A percentile compares a stretch with the other conserved stretches of the same genome.
These are phyloP conservation scores for Phoxinus phoxinus DNA, from an alignment of 2,113 vertebrate genomes.

Conservation along the genomic window DNA sequence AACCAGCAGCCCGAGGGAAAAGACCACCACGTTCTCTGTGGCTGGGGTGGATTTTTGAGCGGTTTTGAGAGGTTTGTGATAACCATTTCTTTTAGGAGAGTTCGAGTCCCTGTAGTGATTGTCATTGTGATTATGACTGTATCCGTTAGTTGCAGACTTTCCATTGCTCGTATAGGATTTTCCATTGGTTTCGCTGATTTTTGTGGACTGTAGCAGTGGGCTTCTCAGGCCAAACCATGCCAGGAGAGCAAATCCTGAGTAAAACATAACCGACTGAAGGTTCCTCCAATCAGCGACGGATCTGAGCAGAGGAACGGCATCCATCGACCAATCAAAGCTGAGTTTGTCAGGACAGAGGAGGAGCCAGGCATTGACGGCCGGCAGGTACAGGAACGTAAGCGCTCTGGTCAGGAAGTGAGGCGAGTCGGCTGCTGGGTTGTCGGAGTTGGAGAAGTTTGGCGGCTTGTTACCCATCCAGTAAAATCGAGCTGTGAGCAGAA, in stretches of 20 bases:
- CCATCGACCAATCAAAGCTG: slow-evolving; percentile 99
- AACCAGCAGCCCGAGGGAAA: slow-evolving; percentile 90
- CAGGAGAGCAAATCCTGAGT: slow-evolving; percentile 83
- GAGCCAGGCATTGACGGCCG: slow-evolving; percentile 91
- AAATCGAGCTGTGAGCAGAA: slow-evolving; percentile 86
- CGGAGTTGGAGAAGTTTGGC: slow-evolving; percentile 98
- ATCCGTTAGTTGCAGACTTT: slow-evolving; percentile 88
- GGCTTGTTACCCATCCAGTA: slow-evolving; percentile 99
- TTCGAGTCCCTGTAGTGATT: slow-evolving; percentile 33
- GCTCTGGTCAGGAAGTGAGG: slow-evolving; percentile 85
- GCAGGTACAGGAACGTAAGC: slow-evolving; percentile 92
- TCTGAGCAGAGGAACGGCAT: slow-evolving; percentile 92
- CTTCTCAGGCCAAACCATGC: slow-evolving; percentile 81
- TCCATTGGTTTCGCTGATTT: slow-evolving; percentile 80
- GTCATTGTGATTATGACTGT: slow-evolving; percentile 76
- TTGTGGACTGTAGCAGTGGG: slow-evolving; percentile 49
- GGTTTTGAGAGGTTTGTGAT: slow-evolving; percentile 52
- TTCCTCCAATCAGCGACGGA: slow-evolving; percentile 88
- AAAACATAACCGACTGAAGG: slow-evolving; percentile 85
- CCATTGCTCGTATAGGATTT: slow-evolving; percentile 85
- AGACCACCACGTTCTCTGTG: slow-evolving; percentile 87
- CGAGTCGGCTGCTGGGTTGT: slow-evolving; percentile 95
- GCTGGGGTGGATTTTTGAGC: slow-evolving; percentile 83
- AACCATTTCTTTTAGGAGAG: slow-evolving; percentile 70
- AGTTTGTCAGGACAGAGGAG: slow-evolving; percentile 94